Evolutionary conservation across 2,888 invertebrate genomes (phyloP).

Genomic region (Watsonalla cultraria): DNA sequence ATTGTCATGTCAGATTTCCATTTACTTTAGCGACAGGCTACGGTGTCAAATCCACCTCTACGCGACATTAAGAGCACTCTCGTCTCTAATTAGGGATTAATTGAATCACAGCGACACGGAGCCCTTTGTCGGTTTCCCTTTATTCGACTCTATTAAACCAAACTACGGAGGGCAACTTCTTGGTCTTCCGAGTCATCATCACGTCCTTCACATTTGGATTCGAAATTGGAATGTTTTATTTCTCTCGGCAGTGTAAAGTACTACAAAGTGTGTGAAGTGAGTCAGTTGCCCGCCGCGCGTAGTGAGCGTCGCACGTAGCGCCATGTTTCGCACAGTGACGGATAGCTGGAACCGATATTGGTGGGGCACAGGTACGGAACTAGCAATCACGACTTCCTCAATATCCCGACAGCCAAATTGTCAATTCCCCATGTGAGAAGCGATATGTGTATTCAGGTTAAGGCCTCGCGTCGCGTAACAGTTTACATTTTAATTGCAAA

Average conservation of each 20-base stretch:
- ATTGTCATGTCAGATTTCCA: slow-evolving; percentile 65
- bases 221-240: slow-evolving; percentile 33
- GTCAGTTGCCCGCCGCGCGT: slow-evolving; percentile 65
- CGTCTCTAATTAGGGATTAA: slow-evolving; percentile 73
- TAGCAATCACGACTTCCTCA: slow-evolving; percentile 59
- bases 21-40: slow-evolving; percentile 61
- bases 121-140: slow-evolving; percentile 41
- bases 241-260: slow-evolving; percentile 20
- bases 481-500: background rate
- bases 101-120: slow-evolving; percentile 62
- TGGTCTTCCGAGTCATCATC: background rate
- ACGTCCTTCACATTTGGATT: slow-evolving; percentile 8
- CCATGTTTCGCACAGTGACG: slow-evolving; percentile 68
- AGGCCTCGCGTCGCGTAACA: background rate
- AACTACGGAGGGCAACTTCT: background rate
- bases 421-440: slow-evolving; percentile 29
- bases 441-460: slow-evolving; percentile 4
- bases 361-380: slow-evolving; percentile 76
- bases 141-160: background rate
- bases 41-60: slow-evolving; percentile 65
- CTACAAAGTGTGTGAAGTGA: slow-evolving; percentile 12
- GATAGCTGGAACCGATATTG: slow-evolving; percentile 73
- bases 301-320: slow-evolving; percentile 58
- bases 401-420: slow-evolving; percentile 38
- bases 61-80: slow-evolving; percentile 74